Evolutionary conservation across 1,140 invertebrate species (phyloP), one percentile per base, ranked within the genome.

Genomic region (Solenopsis fugax): DNA sequence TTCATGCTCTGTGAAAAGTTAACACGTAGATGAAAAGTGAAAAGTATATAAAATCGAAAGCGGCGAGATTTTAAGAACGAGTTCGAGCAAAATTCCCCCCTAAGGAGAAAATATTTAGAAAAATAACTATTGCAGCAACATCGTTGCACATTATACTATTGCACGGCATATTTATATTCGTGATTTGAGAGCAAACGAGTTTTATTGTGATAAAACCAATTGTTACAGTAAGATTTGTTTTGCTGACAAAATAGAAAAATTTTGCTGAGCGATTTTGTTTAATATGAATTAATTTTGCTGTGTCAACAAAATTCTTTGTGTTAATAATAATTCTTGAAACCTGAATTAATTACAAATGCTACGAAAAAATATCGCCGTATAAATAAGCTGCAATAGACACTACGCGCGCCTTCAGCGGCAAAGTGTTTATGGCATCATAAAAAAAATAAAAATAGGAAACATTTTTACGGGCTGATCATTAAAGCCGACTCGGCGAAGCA

Each of bases 381-480:
- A 87, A 85, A 84, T 56, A 84, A 75, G 60, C 16, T 89, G 88
- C 88, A 87, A 29, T 69, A 10, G 56, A n/a, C 76, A 56, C 34
- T 21, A 69, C 54, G 71, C 58, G 71, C 41, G 80, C 52, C 76
- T 91, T 89, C 75, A 60, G 86, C 85, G 24, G 75, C 58, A 60
- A 88, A 73, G 86, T 71, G 87, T 92, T 92, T 92, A 92, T 89
- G 52, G 77, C 52, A 50, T n/a, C 56, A 56, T 92, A 92, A 92
- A 92, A 29, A 92, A 85, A 93, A 91, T 89, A 89, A 90, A 93
- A 93, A 91, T 90, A 92, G 67, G 69, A 90, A 93, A 92, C 89
- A 92, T 89, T 89, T 93, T 93, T 93, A 93, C 90, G 88, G 87
- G 88, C 75, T 88, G 89, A 92, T 93, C 93, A 91, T 93, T 93